Conservation (phyloP, 2,797 vertebrate species). For the Poeciliopsis turneri region DNA sequence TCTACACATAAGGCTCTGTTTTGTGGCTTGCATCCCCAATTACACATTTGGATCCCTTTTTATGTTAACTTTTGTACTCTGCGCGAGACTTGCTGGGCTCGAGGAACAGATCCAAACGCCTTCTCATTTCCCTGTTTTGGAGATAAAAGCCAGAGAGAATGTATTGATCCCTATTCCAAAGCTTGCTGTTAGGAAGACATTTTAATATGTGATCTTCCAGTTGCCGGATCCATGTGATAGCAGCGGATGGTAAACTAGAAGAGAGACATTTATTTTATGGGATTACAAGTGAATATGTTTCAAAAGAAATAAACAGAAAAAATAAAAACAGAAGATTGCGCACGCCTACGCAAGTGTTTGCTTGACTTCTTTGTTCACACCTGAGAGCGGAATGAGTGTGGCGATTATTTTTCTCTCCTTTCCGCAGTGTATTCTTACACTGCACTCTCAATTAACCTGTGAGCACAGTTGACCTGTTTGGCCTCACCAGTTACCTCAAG, state of each 20-base stretch:
- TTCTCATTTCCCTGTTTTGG: constrained; percentile 18
- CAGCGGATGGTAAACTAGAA: constrained; percentile 3
- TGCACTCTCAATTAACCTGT: constrained; percentile 41
- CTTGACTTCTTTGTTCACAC: constrained; percentile 35
- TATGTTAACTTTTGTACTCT: constrained; percentile 45
- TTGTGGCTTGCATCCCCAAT: constrained; percentile 38
- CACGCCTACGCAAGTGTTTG: neutral
- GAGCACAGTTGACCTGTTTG: constrained; percentile 27
- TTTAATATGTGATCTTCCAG: constrained; percentile 33
- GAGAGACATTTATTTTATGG: constrained; percentile 12
- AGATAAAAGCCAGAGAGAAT: constrained; percentile 44
- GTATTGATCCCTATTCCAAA: constrained; percentile 39
- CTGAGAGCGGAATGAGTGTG: neutral
- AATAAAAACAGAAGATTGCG: neutral
- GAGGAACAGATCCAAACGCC: constrained; percentile 32
- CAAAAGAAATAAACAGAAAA: constrained; percentile 5
- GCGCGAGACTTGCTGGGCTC: constrained; percentile 21
- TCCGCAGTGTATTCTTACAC: neutral
- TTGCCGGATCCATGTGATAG: constrained; percentile 14
- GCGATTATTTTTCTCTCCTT: constrained; percentile 10
- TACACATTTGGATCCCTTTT: constrained; percentile 45
- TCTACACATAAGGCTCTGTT: constrained; percentile 39
- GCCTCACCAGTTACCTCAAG: constrained; percentile 11
- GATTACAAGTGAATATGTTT: neutral
- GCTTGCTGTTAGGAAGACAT: constrained; percentile 36